Base-by-base conservation (phyloP, 1,140 invertebrate species). In the Ruditapes philippinarum region DNA sequence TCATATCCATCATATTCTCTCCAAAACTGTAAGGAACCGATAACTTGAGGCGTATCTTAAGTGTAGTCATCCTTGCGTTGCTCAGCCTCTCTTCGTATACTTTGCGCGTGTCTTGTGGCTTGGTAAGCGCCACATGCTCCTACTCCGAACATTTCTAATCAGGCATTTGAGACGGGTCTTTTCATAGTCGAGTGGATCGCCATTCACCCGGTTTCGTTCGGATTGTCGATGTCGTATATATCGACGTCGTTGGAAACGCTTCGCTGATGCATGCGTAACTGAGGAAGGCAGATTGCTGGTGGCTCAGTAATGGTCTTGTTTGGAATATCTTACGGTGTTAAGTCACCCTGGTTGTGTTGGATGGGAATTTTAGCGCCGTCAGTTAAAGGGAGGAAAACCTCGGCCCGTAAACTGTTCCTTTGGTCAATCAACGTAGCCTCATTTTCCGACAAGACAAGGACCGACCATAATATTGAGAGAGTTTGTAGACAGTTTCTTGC, bases 121-220 rank as follows among this genome's bases (percentile, higher is more conserved):
- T 76, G 73, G 73, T 49, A 51, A 51, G 73, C 42, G 73, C 42
- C 42, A 76, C 40, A 76, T 76, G 42, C 73, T 28, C 42, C 73
- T 7, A 42, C n/a, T n/a, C n/a, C n/a, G 73, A 76, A 28, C 3
- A 76, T 76, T 25, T 76, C 11, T 45, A 76, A 76, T 49, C 42
- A 76, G 73, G 42, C 51, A 57, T 40, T 80, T 28, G 78, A 80
- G 36, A 80, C 51, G 51, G 57, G 78, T 83, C 7, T 68, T 65
- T 70, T 83, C 62, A 68, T 62, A 42, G 80, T 45, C 22, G 57
- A 83, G 80, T 83, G n/a, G n/a, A n/a, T n/a, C n/a, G n/a, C n/a
- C n/a, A n/a, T n/a, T n/a, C n/a, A n/a, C n/a, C 57, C 62, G 3
- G n/a, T 28, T 83, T 68, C 42, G 36, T 45, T 62, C 42, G 28